Evolutionary conservation across 2,113 vertebrate genomes (phyloP).

Genomic region (Miniopterus natalensis): DNA sequence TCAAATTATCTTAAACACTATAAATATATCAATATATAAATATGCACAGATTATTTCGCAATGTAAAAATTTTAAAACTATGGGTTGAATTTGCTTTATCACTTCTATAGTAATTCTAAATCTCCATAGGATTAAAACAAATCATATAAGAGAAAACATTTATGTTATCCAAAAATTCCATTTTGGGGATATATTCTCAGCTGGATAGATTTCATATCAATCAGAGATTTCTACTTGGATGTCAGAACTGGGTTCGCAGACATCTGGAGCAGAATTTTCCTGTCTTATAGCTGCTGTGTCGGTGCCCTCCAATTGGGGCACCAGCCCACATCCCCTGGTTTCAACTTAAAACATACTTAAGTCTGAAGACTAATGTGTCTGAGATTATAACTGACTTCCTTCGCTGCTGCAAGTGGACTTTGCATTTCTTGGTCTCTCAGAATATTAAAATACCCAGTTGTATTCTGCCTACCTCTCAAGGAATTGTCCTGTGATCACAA

Average conservation of each 20-base stretch:
- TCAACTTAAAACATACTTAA: conserved; percentile 41
- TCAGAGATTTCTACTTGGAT: background rate
- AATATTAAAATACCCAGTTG: conserved; percentile 32
- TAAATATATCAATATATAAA: conserved; percentile 25
- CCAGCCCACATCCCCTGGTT: background rate
- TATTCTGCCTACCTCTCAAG: background rate
- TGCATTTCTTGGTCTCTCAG: conserved; percentile 36
- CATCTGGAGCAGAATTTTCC: background rate
- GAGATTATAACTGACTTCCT: background rate
- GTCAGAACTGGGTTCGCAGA: background rate
- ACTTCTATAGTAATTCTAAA: conserved; percentile 49
- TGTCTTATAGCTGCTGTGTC: background rate
- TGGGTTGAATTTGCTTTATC: conserved; percentile 21
- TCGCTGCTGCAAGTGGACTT: conserved; percentile 2
- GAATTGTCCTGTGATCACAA: conserved; percentile 21
- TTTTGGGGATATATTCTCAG: background rate
- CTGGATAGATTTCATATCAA: background rate
- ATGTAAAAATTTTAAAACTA: conserved; percentile 44
- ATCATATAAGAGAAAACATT: conserved; percentile 30
- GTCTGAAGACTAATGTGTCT: background rate
- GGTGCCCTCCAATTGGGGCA: background rate
- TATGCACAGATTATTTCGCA: background rate
- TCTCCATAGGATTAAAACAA: conserved; percentile 36
- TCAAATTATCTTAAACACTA: conserved; percentile 6
- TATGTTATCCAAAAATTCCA: background rate